phyloP scores from a whole-genome alignment of 2,888 invertebrate genomes.

The Dioctria linearis region DNA sequence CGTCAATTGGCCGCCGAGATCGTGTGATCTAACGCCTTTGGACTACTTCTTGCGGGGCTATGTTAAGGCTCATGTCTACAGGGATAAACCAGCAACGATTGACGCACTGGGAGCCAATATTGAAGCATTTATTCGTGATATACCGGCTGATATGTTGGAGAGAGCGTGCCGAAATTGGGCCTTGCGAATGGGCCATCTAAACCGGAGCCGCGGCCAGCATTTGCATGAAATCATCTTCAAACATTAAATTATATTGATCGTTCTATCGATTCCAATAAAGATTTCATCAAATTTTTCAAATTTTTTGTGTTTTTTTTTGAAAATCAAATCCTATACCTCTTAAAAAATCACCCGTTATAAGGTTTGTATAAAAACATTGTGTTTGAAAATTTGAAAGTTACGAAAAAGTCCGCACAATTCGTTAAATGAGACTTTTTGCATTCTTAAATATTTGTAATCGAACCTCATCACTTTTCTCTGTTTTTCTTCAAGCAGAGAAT shows the following conservation, averaged over 20 bases:
- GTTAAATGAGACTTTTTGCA: no score
- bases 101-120: neutral
- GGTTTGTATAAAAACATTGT: no score
- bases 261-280: constrained; percentile 17
- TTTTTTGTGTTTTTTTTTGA: neutral
- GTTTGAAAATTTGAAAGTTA: no score
- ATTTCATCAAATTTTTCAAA: constrained; percentile 13
- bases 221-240: constrained; percentile 41
- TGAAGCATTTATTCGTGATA: neutral
- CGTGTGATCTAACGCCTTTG: constrained; percentile 8
- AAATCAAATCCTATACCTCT: no score
- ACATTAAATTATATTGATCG: constrained; percentile 33
- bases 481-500: no score
- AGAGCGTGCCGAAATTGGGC: constrained; percentile 44
- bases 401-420: no score
- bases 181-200: constrained; percentile 16
- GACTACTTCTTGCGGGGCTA: neutral
- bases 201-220: constrained; percentile 23
- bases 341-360: no score
- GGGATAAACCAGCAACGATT: neutral
- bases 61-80: neutral
- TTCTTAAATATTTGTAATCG: no score
- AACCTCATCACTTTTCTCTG: no score
- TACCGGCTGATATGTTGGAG: neutral
- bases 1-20: neutral